These are phyloP conservation scores for Rhizoglyphus robini DNA, from an alignment of 1,140 invertebrate species.

Conservation along the genomic window DNA sequence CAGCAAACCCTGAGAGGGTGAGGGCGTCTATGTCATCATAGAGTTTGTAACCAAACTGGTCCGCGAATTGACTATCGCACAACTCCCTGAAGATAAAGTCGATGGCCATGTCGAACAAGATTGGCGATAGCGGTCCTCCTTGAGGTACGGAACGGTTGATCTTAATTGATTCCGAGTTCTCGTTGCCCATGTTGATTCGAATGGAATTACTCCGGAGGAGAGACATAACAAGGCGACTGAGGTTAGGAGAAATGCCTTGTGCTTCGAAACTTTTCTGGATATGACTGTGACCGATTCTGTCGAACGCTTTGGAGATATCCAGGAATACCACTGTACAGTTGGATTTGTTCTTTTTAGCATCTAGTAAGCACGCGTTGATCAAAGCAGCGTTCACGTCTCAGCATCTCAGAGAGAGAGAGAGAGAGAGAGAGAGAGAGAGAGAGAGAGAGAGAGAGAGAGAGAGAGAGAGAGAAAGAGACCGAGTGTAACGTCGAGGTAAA, in stretches of 20 bases:
- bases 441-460: too few relatives aligned
- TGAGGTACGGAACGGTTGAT: too few relatives aligned
- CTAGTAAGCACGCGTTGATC: background rate
- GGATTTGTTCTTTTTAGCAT: background rate
- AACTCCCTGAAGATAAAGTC: background rate
- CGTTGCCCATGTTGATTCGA: background rate
- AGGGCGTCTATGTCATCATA: background rate
- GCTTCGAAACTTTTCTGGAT: background rate
- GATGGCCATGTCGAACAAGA: too few relatives aligned
- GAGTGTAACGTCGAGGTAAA: too few relatives aligned
- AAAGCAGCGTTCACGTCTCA: background rate
- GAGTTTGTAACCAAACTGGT: background rate
- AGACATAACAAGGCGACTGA: background rate
- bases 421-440: too few relatives aligned
- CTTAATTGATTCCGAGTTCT: background rate
- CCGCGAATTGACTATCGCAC: background rate
- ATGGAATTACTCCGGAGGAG: background rate
- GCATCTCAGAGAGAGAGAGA: too few relatives aligned
- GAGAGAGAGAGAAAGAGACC: too few relatives aligned
- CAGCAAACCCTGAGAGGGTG: too few relatives aligned
- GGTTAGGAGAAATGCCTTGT: background rate
- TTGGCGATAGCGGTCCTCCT: too few relatives aligned
- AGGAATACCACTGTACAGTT: background rate
- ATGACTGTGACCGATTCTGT: background rate
- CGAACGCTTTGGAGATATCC: background rate